Evolutionary conservation across 2,888 invertebrate genomes (phyloP).

Genomic region (Odontomyia ornata): DNA sequence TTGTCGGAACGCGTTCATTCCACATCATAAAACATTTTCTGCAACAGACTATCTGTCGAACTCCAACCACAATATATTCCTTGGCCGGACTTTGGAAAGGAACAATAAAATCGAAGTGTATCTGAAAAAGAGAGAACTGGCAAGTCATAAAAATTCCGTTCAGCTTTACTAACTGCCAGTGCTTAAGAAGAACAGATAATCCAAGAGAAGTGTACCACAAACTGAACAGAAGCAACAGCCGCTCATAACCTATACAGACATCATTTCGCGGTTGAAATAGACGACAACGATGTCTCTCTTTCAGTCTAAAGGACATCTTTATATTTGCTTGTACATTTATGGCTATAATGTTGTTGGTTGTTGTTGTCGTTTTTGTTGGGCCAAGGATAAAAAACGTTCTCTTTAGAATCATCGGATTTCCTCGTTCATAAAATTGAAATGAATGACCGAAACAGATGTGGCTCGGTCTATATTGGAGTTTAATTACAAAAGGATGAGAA

Average conservation of each 20-base stretch:
- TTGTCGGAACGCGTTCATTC: not conserved
- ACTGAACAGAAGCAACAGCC: not conserved
- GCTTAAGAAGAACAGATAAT: constrained; percentile 25
- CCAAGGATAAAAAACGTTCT: constrained; percentile 7
- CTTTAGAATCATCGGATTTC: constrained; percentile 24
- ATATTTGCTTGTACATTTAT: not conserved
- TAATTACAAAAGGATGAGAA: constrained; percentile 10
- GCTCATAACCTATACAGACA: not conserved
- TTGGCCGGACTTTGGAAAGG: not conserved
- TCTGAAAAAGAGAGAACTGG: not conserved
- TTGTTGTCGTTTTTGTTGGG: no score
- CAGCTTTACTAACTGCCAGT: constrained; percentile 29
- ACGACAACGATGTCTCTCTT: constrained; percentile 10
- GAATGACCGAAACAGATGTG: constrained; percentile 39
- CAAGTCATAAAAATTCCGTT: constrained; percentile 28
- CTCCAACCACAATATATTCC: not conserved
- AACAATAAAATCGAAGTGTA: not conserved
- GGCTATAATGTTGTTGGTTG: no score
- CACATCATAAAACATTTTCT: not conserved
- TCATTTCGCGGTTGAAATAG: not conserved
- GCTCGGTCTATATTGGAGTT: constrained; percentile 29
- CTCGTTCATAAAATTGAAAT: constrained; percentile 35
- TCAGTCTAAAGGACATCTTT: no score
- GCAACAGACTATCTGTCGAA: not conserved
- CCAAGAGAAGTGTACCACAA: not conserved